phyloP scores from a whole-genome alignment of 2,113 vertebrate genomes.

The Cavia porcellus region DNA sequence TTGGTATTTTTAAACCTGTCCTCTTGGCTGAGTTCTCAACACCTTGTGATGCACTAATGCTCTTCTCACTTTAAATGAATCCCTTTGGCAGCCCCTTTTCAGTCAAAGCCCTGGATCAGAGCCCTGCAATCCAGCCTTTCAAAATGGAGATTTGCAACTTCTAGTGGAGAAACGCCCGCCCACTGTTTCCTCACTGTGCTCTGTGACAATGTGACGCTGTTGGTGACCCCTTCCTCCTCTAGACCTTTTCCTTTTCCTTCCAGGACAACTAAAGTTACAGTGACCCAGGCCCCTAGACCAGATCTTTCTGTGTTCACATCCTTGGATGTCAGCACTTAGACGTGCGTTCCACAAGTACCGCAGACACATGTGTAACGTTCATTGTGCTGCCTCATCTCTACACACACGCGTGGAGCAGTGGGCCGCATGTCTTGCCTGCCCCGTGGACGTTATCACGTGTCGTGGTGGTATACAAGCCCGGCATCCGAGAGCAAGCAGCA shows the following conservation, averaged over 20 bases:
- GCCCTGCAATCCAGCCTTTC: background rate
- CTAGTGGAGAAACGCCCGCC: background rate
- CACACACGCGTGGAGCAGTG: background rate
- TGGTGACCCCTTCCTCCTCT: background rate
- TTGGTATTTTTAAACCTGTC: constrained; percentile 67
- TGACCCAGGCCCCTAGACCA: background rate
- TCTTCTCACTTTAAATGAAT: constrained; percentile 59
- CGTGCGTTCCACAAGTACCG: background rate
- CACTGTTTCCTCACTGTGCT: background rate
- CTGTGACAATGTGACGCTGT: background rate
- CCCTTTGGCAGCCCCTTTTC: background rate
- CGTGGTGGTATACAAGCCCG: background rate
- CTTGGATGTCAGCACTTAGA: background rate
- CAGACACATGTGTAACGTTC: background rate
- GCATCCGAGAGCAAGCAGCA: background rate
- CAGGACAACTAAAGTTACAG: background rate
- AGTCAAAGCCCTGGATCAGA: background rate
- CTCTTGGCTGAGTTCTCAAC: constrained; percentile 41
- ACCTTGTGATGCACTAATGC: constrained; percentile 21
- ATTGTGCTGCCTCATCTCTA: background rate
- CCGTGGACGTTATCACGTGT: background rate
- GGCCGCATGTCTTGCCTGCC: background rate
- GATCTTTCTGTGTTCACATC: background rate
- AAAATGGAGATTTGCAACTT: background rate
- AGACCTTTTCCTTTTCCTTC: background rate